phyloP scores from a whole-genome alignment of 2,888 invertebrate species.

The Drosophila anomalipes region DNA sequence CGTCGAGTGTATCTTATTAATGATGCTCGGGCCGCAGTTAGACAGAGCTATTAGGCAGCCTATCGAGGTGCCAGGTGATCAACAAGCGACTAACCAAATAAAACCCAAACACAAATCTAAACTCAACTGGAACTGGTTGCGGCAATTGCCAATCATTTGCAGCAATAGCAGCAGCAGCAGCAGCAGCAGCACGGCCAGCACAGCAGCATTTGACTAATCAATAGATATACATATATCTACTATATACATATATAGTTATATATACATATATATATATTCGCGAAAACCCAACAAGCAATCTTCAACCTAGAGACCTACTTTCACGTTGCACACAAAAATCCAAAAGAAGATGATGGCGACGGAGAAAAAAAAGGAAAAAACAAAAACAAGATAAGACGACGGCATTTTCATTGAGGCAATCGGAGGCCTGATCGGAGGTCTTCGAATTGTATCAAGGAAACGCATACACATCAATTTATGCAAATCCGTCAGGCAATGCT shows the following conservation, averaged over 20 bases:
- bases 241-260: too few species aligned
- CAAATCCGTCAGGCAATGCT: slow-evolving; percentile 72
- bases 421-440: slow-evolving; percentile 60
- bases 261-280: slow-evolving; percentile 27
- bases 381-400: slow-evolving; percentile 20
- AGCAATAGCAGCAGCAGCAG: neutral
- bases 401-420: slow-evolving; percentile 55
- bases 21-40: slow-evolving; percentile 63
- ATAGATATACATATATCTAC: slow-evolving; percentile 29
- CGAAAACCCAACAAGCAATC: slow-evolving; percentile 59
- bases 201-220: slow-evolving; percentile 56
- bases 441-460: slow-evolving; percentile 79
- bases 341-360: slow-evolving; percentile 14
- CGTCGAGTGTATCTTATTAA: slow-evolving; percentile 59
- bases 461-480: slow-evolving; percentile 68
- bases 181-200: slow-evolving; percentile 2
- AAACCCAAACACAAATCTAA: slow-evolving; percentile 31
- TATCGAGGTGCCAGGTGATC: slow-evolving; percentile 30
- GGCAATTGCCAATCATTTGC: slow-evolving; percentile 63
- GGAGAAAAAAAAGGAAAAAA: neutral
- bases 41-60: slow-evolving; percentile 66
- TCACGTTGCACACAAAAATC: slow-evolving; percentile 65
- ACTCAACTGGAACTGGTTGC: slow-evolving; percentile 70
- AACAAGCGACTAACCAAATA: slow-evolving; percentile 21
- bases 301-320: slow-evolving; percentile 76